These are phyloP conservation scores for Semotilus atromaculatus DNA, from an alignment of 2,797 vertebrate species.

Conservation along the genomic window DNA sequence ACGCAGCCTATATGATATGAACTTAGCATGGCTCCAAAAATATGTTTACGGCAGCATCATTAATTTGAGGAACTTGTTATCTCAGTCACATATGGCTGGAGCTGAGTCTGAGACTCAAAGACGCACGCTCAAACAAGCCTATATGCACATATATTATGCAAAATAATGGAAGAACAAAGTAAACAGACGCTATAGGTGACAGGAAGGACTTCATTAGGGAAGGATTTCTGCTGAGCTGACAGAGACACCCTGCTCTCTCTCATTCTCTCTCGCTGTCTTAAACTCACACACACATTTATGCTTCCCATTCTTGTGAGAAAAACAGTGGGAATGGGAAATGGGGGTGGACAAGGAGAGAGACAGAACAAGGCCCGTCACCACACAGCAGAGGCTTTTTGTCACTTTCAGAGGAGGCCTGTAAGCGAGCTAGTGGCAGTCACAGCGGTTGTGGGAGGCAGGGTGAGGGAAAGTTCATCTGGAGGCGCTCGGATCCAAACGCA, in stretches of 20 bases:
- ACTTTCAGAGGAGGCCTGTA: conserved; percentile 60
- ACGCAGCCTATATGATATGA: conserved; percentile 1
- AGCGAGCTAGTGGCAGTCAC: conserved; percentile 56
- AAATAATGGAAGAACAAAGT: conserved; percentile 52
- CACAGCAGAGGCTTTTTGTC: conserved; percentile 60
- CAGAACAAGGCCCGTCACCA: conserved; percentile 59
- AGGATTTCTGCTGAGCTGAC: conserved; percentile 60
- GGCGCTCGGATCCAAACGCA: conserved; percentile 48
- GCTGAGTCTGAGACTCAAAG: conserved; percentile 2
- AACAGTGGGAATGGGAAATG: conserved; percentile 49
- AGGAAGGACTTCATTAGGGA: conserved; percentile 60
- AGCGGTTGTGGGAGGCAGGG: conserved; percentile 58
- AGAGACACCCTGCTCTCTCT: conserved; percentile 48
- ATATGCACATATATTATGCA: conserved; percentile 52
- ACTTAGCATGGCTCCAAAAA: conserved; percentile 30
- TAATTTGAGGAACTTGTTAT: conserved; percentile 38
- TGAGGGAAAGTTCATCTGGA: conserved; percentile 64
- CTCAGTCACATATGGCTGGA: conserved; percentile 42
- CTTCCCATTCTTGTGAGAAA: conserved; percentile 36
- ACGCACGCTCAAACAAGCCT: conserved; percentile 34
- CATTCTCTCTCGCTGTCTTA: conserved; percentile 35
- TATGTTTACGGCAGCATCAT: conserved; percentile 32
- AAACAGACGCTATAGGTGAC: conserved; percentile 52
- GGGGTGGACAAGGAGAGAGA: conserved; percentile 43
- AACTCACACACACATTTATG: conserved; percentile 15